Base-by-base conservation (phyloP, 92 coral and sea anemone genomes). In the Epizoanthus scotinus region DNA sequence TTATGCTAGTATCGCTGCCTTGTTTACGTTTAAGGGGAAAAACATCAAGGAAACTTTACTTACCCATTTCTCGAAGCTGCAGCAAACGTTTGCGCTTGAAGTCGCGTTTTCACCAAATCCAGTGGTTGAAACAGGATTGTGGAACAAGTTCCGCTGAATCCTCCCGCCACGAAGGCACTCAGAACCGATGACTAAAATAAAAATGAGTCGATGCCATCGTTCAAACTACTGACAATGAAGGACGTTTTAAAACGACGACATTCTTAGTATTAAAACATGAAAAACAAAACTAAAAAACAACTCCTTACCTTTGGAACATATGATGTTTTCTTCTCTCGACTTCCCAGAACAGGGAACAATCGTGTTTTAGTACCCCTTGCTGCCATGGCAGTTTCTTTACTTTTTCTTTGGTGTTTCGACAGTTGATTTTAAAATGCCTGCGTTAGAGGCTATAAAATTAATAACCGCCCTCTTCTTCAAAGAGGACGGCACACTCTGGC, bases 101-200 rank as follows among this genome's bases (percentile, higher is more conserved):
- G 83, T 62, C 98, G 88, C 19, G 99, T 95, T 72, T 95, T 95
- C 42, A 95, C 91, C 83, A 95, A 84, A 79, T 93, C 99, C 52
- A 95, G 80, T n/a, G 99, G 99, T 63, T 95, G 99, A 64, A 95
- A 91, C 65, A 95, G 82, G 29, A 95, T 75, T 55, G 99, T 91
- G 12, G 99, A 95, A 60, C 89, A 89, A 22, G 99, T 93, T 38
- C 99, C 99, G 77, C 99, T 95, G 69, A 95, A 91, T n/a, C 96
- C 88, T 22, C 99, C 99, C n/a, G 96, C 97, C 17, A 91, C 59
- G 63, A 95, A 89, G 9, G 98, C 99, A 54, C 89, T 95, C 20
- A 80, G 82, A 78, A 92, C 78, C 52, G 95, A 90, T 47, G 81
- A 55, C 94, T 90, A 82, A 40, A 72, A 36, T 36, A 8, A 15